phyloP scores from a whole-genome alignment of 2,797 vertebrate genomes.

The Notamacropus eugenii region DNA sequence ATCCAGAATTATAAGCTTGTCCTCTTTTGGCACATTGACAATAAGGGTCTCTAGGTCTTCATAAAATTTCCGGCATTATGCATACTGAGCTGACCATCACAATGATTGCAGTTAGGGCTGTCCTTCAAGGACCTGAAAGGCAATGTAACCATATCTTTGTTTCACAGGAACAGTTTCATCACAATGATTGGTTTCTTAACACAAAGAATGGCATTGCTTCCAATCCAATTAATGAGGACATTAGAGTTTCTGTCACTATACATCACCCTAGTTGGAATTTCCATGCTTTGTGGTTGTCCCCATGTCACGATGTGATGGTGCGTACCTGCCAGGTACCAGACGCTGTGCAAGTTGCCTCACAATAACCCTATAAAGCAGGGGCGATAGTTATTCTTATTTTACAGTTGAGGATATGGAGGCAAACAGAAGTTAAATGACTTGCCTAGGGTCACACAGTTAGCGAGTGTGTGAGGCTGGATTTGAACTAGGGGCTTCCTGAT shows the following conservation, averaged over 20 bases:
- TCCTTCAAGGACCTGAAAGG: background rate
- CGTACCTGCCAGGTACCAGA: too few relatives aligned
- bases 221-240: background rate
- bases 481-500: background rate
- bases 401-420: background rate
- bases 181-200: background rate
- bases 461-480: background rate
- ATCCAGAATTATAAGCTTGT: too few relatives aligned
- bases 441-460: background rate
- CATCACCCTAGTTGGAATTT: background rate
- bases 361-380: background rate
- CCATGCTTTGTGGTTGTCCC: background rate
- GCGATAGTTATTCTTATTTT: background rate
- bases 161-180: background rate
- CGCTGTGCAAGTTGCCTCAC: background rate
- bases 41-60: too few relatives aligned
- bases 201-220: background rate
- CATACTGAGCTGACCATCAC: background rate
- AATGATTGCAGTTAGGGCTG: background rate
- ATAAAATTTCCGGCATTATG: background rate
- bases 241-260: background rate
- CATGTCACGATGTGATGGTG: background rate
- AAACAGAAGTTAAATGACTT: background rate
- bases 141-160: background rate
- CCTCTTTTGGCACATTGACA: too few relatives aligned